A percentile compares a stretch with the other conserved stretches of the same genome.
Conservation (phyloP, 2,888 invertebrate species). For the Oithona nana region DNA sequence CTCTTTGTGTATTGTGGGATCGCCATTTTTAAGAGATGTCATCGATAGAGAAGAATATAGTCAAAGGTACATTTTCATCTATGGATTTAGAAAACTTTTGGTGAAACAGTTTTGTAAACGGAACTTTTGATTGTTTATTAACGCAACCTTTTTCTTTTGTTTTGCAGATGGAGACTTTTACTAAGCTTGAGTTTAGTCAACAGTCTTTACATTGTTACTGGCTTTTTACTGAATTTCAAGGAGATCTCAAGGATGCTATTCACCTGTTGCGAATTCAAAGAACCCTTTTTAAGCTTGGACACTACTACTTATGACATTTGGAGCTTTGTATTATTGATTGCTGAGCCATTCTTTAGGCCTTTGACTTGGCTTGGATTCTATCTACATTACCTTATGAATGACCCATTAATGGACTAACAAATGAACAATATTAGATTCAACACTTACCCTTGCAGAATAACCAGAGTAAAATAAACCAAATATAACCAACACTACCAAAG, state of each 20-base stretch:
- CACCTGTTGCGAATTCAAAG: neutral
- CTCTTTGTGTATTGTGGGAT: slow-evolving; percentile 4
- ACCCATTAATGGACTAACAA: neutral
- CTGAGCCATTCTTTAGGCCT: neutral
- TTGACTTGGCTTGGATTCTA: neutral
- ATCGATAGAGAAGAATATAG: slow-evolving; percentile 3
- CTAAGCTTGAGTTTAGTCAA: neutral
- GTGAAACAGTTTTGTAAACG: neutral
- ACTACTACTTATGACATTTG: slow-evolving; percentile 5
- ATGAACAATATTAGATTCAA: no score
- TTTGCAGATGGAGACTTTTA: slow-evolving; percentile 2
- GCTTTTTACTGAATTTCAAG: slow-evolving; percentile 3
- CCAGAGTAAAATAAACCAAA: no score
- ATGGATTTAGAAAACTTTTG: neutral
- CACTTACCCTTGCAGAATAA: no score
- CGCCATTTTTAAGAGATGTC: slow-evolving; percentile 6
- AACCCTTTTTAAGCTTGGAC: neutral
- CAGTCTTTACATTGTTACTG: neutral
- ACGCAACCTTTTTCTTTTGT: no score
- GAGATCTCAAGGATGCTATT: slow-evolving; percentile 3
- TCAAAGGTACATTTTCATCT: slow-evolving; percentile 3
- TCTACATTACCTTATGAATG: neutral
- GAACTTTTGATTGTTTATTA: neutral
- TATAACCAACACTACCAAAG: no score
- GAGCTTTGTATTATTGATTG: slow-evolving; percentile 3